Conservation (phyloP, 2,113 vertebrate species). For the Leucopsar rothschildi region DNA sequence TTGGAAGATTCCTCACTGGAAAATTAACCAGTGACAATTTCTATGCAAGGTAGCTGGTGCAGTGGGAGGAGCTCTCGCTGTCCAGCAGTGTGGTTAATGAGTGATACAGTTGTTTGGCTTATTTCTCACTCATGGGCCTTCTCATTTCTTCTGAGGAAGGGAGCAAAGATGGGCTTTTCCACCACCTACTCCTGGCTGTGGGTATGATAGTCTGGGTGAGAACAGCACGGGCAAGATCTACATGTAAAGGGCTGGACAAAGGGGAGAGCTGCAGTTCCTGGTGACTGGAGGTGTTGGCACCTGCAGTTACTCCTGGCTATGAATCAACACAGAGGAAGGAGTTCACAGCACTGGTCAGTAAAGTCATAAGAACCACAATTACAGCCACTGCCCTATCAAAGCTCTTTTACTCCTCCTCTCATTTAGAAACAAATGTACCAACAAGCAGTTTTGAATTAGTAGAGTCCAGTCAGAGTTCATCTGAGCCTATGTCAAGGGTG, state of each 20-base stretch:
- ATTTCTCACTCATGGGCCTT: background rate
- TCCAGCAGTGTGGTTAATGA: background rate
- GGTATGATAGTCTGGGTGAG: background rate
- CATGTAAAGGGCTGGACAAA: background rate
- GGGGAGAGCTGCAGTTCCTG: background rate
- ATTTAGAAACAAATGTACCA: background rate
- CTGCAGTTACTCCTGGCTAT: background rate
- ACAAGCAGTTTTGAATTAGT: background rate
- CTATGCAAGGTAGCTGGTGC: background rate
- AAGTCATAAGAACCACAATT: background rate
- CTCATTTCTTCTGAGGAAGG: background rate
- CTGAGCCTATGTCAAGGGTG: background rate
- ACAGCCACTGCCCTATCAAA: background rate
- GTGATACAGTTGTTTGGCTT: background rate
- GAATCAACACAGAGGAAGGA: background rate
- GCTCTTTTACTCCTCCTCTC: background rate
- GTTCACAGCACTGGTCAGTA: background rate
- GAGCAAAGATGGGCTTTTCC: background rate
- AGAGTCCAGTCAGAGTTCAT: background rate
- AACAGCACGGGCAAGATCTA: background rate
- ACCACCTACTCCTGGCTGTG: fast-evolving
- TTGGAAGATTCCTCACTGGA: background rate
- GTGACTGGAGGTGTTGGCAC: background rate
- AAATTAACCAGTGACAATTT: background rate
- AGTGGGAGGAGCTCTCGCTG: background rate